Evolutionary conservation across 2,797 vertebrate genomes (phyloP).

Genomic region (Tenualosa thibaudeaui): DNA sequence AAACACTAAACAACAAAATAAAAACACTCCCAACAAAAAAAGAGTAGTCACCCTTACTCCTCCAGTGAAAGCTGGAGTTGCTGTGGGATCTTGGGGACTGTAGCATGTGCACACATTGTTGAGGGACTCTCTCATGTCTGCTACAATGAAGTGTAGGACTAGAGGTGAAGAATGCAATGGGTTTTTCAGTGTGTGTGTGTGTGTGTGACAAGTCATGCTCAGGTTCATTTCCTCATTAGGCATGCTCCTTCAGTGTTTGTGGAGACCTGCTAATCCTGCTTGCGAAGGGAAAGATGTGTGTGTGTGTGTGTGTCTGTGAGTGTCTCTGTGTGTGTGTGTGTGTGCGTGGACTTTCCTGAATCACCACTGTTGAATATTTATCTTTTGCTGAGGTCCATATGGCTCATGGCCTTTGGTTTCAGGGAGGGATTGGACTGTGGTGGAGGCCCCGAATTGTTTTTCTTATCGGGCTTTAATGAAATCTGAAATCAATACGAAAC

Average conservation of each 20-base stretch:
- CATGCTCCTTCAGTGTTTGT: not conserved
- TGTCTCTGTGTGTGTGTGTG: too few relatives aligned
- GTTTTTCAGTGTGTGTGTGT: not conserved
- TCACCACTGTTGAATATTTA: conserved; percentile 39
- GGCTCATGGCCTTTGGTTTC: conserved; percentile 32
- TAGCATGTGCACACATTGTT: not conserved
- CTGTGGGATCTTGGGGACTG: not conserved
- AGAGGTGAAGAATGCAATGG: not conserved
- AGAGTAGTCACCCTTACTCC: not conserved
- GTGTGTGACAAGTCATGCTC: not conserved
- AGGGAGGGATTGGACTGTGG: not conserved
- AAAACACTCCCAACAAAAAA: not conserved
- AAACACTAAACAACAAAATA: not conserved
- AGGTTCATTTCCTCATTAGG: conserved; percentile 6
- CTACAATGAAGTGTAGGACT: not conserved
- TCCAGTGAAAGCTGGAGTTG: not conserved
- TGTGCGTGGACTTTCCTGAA: not conserved
- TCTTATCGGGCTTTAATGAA: conserved; percentile 40
- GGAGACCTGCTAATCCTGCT: conserved; percentile 22
- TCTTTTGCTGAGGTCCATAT: conserved; percentile 33
- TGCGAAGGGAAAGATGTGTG: conserved; percentile 15
- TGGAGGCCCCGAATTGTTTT: conserved; percentile 26
- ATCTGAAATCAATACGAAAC: conserved; percentile 26
- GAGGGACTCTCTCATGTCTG: not conserved
- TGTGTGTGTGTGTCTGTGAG: too few relatives aligned